Evolutionary conservation across 2,113 vertebrate species (phyloP).

Genomic region (Macaca mulatta): DNA sequence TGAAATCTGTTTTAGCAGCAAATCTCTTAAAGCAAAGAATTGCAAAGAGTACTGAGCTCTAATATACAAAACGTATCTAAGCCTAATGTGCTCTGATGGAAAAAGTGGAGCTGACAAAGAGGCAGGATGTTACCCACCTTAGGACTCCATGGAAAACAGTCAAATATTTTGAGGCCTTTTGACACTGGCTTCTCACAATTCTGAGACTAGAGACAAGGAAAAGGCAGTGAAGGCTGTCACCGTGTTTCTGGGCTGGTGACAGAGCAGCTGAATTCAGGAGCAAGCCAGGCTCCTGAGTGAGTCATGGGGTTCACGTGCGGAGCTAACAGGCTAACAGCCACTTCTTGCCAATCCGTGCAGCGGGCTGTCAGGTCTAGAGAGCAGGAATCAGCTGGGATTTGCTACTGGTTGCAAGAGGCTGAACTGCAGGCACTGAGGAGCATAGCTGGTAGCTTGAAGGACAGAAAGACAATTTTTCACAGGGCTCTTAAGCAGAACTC

Average conservation of each 20-base stretch:
- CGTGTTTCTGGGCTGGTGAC: background rate
- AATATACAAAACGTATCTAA: background rate
- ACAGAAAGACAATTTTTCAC: background rate
- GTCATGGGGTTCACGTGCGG: background rate
- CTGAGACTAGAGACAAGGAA: background rate
- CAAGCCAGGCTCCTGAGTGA: background rate
- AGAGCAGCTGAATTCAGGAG: background rate
- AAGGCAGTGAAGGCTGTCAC: background rate
- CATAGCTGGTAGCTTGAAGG: background rate
- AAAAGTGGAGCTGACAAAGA: background rate
- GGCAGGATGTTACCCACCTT: background rate
- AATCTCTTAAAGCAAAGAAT: background rate
- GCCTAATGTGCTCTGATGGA: background rate
- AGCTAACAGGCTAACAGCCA: background rate
- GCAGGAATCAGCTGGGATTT: background rate
- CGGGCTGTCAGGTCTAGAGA: background rate
- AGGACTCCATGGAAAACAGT: background rate
- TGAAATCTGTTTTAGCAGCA: background rate
- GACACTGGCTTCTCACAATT: background rate
- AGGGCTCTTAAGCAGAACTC: too few relatives aligned
- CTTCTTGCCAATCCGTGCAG: background rate
- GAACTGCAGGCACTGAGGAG: background rate
- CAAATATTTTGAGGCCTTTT: background rate
- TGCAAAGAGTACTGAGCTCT: background rate
- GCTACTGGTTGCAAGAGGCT: background rate